phyloP scores from a whole-genome alignment of 64 coral and sea anemone species.

The Dendronephthya gigantea region DNA sequence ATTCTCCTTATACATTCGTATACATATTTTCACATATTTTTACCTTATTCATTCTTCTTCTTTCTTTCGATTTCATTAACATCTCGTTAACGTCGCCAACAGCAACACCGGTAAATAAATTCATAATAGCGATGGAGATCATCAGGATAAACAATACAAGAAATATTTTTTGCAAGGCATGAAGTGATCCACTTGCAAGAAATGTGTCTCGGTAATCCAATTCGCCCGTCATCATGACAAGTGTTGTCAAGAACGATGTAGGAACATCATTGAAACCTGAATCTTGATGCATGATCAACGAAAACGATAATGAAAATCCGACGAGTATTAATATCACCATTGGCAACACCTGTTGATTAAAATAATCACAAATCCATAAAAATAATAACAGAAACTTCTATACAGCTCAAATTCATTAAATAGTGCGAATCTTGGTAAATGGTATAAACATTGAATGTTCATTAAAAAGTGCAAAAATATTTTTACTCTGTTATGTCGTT shows the following conservation, averaged over 20 bases:
- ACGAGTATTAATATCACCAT: neutral
- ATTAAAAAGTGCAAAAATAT: too few relatives aligned
- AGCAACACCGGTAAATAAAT: too few relatives aligned
- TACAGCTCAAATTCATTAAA: too few relatives aligned
- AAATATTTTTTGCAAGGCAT: neutral
- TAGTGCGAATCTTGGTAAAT: too few relatives aligned
- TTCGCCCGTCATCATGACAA: conserved; percentile 2
- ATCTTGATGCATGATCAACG: neutral
- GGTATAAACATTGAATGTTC: too few relatives aligned
- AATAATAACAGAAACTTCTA: too few relatives aligned
- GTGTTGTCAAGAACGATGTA: neutral
- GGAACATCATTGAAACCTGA: neutral
- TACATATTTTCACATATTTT: neutral
- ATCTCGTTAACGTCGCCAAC: neutral
- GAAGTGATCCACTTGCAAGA: neutral
- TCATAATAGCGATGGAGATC: neutral
- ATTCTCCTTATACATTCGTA: too few relatives aligned
- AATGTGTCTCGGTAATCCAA: neutral
- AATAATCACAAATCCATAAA: neutral
- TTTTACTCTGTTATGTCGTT: too few relatives aligned
- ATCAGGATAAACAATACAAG: neutral
- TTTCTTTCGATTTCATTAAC: neutral
- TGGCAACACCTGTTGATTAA: neutral
- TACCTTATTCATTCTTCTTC: neutral
- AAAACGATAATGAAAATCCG: neutral